Evolutionary conservation across 1,140 invertebrate species (phyloP).

Genomic region (Zelostemma sp.): DNA sequence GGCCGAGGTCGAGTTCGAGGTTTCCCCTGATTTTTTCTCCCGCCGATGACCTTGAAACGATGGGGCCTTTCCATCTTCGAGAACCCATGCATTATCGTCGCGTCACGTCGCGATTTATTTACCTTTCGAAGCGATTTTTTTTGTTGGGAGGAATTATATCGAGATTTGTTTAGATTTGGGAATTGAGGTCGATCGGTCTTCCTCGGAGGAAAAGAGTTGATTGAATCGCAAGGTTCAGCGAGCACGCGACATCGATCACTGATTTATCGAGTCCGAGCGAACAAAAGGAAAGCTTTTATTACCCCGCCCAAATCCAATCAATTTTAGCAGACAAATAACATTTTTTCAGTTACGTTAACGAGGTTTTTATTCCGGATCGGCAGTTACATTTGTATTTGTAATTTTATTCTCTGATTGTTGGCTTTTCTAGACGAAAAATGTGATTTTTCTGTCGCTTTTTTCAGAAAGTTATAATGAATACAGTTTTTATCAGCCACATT

Average conservation of each 20-base stretch:
- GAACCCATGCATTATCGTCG: constrained; percentile 18
- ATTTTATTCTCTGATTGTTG: too few species aligned
- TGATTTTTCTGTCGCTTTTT: too few species aligned
- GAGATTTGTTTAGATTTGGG: neutral
- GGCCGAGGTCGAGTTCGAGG: constrained; percentile 24
- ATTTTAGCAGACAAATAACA: too few species aligned
- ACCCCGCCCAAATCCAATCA: too few species aligned
- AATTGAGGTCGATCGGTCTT: neutral
- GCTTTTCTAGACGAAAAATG: too few species aligned
- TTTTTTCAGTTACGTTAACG: too few species aligned
- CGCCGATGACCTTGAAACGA: constrained; percentile 30
- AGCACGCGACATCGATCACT: constrained; percentile 35
- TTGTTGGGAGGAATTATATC: neutral
- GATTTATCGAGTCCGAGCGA: too few species aligned
- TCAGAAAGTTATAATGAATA: too few species aligned
- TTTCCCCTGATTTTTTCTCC: constrained; percentile 18
- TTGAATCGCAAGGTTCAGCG: constrained; percentile 20
- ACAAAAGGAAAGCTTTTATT: too few species aligned
- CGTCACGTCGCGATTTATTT: constrained; percentile 15
- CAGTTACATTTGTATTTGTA: too few species aligned
- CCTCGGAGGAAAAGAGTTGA: constrained; percentile 20
- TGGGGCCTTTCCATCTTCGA: constrained; percentile 23
- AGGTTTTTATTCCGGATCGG: too few species aligned
- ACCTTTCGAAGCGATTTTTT: neutral
- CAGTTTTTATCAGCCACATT: too few species aligned